Evolutionary conservation across 2,797 vertebrate species (phyloP), one percentile per base, ranked within the genome.

Genomic region (Rallus crepitans): DNA sequence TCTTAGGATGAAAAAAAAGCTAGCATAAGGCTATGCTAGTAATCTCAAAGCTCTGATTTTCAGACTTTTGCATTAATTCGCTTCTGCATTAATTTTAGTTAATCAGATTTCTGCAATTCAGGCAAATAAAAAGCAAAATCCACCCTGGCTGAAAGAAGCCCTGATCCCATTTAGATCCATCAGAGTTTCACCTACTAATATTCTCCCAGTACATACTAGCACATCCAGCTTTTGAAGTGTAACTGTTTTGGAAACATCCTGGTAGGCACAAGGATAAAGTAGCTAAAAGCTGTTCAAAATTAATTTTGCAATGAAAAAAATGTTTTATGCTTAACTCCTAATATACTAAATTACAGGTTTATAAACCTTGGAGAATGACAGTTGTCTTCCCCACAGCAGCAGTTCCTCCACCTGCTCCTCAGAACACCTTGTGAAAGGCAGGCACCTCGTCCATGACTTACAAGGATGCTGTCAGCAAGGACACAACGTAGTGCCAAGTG

Each of bases 71-170:
- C 76, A 87, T 37, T 93, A 73, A 80, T 85, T 84, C 85, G 25
- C 42, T 87, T 91, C 81, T 82, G 56, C 48, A 80, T 95, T 75
- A 90, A 93, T 28, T 82, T 50, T 81, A 77, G 53, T 88, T 94
- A 91, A 94, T 89, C 72, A 91, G 45, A 88, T 88, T 94, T 94
- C 82, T 94, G 48, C 53, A 86, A 83, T 55, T 71, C 53, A 68
- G 31, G 37, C n/a, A 93, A 89, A 82, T 64, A 63, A 66, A 75
- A 18, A 63, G 16, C 4, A 5, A 93, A 85, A 86, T 80, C 61
- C 53, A 76, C 33, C 27, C 60, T 64, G 20, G 19, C 56, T 93
- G 40, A 90, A 92, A 92, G 31, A 37, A 77, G 15, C 19, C 6
- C 16, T 66, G 31, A 47, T 63, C 52, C 48, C 52, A 63, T 79